Conservation (phyloP, 2,797 vertebrate genomes). For the Kryptolebias ocellatus region DNA sequence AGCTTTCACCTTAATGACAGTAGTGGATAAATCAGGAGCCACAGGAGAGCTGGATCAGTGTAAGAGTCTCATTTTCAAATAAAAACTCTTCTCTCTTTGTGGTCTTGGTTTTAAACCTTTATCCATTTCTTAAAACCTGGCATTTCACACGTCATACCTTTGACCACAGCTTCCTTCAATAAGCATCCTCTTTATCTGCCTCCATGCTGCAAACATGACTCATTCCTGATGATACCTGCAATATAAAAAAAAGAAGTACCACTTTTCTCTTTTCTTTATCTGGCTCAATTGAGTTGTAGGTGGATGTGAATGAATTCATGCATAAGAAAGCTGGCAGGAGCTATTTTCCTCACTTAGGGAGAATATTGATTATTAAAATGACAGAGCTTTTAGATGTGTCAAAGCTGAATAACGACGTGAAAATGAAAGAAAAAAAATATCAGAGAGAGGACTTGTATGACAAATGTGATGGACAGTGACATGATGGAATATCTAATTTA, state of each 20-base stretch:
- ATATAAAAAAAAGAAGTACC: constrained; percentile 1
- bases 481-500: constrained; percentile 19
- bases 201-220: constrained; percentile 38
- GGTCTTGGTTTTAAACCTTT: neutral
- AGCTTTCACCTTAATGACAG: constrained; percentile 26
- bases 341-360: constrained; percentile 25
- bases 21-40: constrained; percentile 37
- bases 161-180: constrained; percentile 57
- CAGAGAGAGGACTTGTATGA: neutral
- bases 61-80: constrained; percentile 19
- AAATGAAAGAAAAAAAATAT: constrained; percentile 20
- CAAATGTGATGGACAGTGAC: constrained; percentile 37
- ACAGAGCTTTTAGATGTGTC: neutral
- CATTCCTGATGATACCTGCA: constrained; percentile 52
- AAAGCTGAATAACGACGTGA: constrained; percentile 6
- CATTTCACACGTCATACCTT: constrained; percentile 48
- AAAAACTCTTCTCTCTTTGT: constrained; percentile 30
- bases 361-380: constrained; percentile 48
- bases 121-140: constrained; percentile 62
- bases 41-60: constrained; percentile 41
- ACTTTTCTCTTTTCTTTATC: constrained; percentile 14
- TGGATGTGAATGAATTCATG: constrained; percentile 27
- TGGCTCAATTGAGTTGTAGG: constrained; percentile 46
- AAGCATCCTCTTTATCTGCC: constrained; percentile 53
- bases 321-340: constrained; percentile 9